phyloP scores from a whole-genome alignment of 2,113 vertebrate genomes.

The Conger conger region DNA sequence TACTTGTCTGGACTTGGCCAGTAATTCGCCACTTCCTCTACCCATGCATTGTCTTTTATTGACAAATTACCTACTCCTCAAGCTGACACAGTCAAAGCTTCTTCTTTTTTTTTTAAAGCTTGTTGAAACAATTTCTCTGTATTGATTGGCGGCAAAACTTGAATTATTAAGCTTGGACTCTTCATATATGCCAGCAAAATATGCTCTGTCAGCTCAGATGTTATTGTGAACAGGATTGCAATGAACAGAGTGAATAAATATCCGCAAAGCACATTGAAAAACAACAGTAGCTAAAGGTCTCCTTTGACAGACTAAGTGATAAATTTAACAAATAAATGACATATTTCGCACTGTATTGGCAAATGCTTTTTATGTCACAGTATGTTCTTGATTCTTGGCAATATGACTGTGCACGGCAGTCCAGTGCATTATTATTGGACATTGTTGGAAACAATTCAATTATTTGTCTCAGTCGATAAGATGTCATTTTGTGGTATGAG shows the following conservation, averaged over 20 bases:
- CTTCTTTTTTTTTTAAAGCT: too few relatives aligned
- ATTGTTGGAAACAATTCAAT: background rate
- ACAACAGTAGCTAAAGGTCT: background rate
- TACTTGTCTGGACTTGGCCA: background rate
- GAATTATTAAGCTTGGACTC: background rate
- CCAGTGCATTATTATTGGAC: background rate
- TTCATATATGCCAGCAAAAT: background rate
- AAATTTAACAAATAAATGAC: background rate
- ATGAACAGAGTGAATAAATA: background rate
- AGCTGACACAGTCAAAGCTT: background rate
- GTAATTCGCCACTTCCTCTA: background rate
- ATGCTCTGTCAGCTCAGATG: background rate
- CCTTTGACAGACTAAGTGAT: slow-evolving; percentile 1
- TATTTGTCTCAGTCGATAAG: background rate
- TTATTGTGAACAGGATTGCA: background rate
- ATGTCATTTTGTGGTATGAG: background rate
- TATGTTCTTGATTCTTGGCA: slow-evolving; percentile 7
- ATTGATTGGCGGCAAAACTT: background rate
- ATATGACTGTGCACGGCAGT: background rate
- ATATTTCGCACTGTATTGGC: slow-evolving; percentile 1
- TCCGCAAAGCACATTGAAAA: background rate
- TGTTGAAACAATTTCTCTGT: background rate
- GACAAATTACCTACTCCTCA: background rate
- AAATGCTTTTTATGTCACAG: background rate
- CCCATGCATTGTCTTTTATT: background rate